Conservation (phyloP, 2,888 invertebrate species). For the Callyntrura sp. region DNA sequence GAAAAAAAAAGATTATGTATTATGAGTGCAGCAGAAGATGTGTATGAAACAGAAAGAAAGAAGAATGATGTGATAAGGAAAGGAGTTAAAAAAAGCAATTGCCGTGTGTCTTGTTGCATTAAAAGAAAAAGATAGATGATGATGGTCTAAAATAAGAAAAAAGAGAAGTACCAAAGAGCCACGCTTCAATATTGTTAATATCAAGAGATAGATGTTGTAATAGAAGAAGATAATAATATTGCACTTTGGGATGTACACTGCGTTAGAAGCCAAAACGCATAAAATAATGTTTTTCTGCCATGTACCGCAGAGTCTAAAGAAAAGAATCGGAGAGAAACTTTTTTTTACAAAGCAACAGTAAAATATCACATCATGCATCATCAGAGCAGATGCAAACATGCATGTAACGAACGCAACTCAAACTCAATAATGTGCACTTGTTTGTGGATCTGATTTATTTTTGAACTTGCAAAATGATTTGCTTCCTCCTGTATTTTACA, state of each 20-base stretch:
- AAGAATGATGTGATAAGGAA: conserved; percentile 2
- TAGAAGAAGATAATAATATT: neutral
- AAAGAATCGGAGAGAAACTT: neutral
- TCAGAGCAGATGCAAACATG: neutral
- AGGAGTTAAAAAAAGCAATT: conserved; percentile 38
- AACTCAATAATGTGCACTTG: neutral
- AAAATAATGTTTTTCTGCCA: neutral
- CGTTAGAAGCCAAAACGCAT: neutral
- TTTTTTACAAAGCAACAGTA: neutral
- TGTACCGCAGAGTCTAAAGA: neutral
- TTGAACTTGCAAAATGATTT: neutral
- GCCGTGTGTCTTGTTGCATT: conserved; percentile 46
- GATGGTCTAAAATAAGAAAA: conserved; percentile 44
- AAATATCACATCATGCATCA: conserved; percentile 28
- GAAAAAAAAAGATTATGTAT: neutral
- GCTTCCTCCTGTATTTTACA: conserved; percentile 2
- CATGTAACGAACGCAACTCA: neutral
- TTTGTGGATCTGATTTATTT: conserved; percentile 20
- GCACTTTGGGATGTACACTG: neutral
- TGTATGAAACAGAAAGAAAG: neutral
- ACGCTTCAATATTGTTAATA: conserved; percentile 47
- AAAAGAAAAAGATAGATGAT: neutral
- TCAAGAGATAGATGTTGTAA: conserved; percentile 10
- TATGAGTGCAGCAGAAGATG: neutral
- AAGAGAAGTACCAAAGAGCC: conserved; percentile 11